Percentiles rank a stretch among this genome's conserved stretches.
Evolutionary conservation across 2,888 invertebrate species (phyloP).

Genomic region (Allolobophora icterica): DNA sequence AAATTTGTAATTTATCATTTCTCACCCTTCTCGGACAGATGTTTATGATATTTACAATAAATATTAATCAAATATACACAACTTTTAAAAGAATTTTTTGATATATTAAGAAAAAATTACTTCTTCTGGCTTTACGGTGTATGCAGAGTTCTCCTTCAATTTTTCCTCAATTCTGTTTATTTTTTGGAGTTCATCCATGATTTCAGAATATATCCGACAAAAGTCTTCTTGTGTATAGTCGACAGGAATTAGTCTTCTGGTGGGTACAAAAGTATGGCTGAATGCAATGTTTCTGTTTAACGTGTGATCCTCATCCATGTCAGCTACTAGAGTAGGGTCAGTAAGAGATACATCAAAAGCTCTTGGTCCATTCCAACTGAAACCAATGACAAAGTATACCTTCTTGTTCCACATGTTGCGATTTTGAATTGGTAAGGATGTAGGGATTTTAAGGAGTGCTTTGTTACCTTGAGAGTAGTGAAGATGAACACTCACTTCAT

Average conservation of each 20-base stretch:
- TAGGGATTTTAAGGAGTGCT: conserved; percentile 48
- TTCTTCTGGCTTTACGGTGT: not conserved
- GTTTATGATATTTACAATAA: not conserved
- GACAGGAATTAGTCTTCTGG: not conserved
- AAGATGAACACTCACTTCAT: conserved; percentile 45
- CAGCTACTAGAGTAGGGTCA: conserved; percentile 40
- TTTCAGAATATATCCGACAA: not conserved
- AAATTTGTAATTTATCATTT: no score
- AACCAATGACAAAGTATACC: conserved; percentile 53
- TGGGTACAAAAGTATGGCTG: not conserved
- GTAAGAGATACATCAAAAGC: conserved; percentile 50
- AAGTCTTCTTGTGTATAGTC: conserved; percentile 4
- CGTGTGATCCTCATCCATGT: not conserved
- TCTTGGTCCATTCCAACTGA: conserved; percentile 52
- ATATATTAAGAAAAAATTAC: not conserved
- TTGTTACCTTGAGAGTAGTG: conserved; percentile 43
- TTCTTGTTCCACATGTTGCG: conserved; percentile 50
- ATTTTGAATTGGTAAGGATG: conserved; percentile 48
- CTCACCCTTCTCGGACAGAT: no score
- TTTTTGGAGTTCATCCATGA: not conserved
- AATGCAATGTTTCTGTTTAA: not conserved
- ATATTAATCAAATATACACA: not conserved
- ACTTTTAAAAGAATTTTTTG: not conserved
- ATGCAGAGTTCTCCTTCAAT: not conserved
- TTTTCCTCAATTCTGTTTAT: conserved; percentile 6